These are phyloP conservation scores for Sebastiscus albofasciatus DNA, from an alignment of 2,797 vertebrate genomes.

Conservation along the genomic window DNA sequence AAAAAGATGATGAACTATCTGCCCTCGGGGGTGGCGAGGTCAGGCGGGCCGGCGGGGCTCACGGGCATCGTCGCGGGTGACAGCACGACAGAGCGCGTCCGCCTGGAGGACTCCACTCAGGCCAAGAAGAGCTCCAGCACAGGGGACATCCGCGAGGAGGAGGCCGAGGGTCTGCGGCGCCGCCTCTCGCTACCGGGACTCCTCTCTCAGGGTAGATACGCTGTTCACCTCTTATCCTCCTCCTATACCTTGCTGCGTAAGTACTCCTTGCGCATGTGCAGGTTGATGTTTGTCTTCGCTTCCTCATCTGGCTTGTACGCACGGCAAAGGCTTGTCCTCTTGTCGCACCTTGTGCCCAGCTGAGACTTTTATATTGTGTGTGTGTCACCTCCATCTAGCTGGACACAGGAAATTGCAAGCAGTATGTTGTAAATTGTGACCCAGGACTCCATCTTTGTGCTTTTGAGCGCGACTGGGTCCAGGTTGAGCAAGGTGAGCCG, in stretches of 20 bases:
- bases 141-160: slow-evolving; percentile 95
- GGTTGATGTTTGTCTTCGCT: slow-evolving; percentile 2
- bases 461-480: background rate
- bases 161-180: slow-evolving; percentile 89
- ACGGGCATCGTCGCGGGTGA: slow-evolving; percentile 45
- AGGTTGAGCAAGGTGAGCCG: background rate
- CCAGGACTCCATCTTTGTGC: background rate
- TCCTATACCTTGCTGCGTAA: slow-evolving; percentile 75
- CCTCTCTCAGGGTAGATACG: slow-evolving; percentile 94
- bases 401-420: background rate
- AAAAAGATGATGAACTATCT: slow-evolving; percentile 96
- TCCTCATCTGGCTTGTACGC: slow-evolving; percentile 10
- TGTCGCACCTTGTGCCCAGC: background rate
- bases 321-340: background rate
- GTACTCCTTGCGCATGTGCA: slow-evolving; percentile 52
- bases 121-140: slow-evolving; percentile 98
- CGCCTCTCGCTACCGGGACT: slow-evolving; percentile 96
- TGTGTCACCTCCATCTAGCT: background rate
- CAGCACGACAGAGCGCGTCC: slow-evolving; percentile 77
- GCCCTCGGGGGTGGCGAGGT: slow-evolving; percentile 48
- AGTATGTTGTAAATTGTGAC: background rate
- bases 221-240: slow-evolving; percentile 81
- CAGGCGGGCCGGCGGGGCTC: slow-evolving; percentile 8
- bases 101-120: slow-evolving; percentile 89
- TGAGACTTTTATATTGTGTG: background rate